Base-by-base conservation (phyloP, 2,888 invertebrate genomes). In the Mechanitis mazaeus region DNA sequence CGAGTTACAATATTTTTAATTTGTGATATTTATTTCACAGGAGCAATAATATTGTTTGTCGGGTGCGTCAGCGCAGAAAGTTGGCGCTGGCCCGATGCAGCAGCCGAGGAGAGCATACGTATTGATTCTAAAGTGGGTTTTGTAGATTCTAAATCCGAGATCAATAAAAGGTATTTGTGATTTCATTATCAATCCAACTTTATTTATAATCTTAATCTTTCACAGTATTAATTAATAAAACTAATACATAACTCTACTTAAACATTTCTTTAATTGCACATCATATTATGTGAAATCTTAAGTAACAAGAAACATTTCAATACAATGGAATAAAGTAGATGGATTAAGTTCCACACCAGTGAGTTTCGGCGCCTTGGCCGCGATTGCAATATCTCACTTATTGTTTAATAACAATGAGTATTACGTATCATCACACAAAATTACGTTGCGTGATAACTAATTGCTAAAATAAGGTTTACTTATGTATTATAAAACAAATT, bases 91-190 rank as follows among this genome's bases (percentile, higher is more conserved):
- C 86, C 83, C 46, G 83, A 80, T 54, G 69, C 67, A 38, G 68
- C 61, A 2, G 61, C 64, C 12, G 73, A 77, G 1, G 72, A 75
- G 31, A 78, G 84, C 33, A 78, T 81, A 55, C 75, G 81, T 61
- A 80, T 89, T 60, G 88, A 87, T 75, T 78, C 78, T 69, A 87
- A 87, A 62, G 83, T 88, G 64, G 79, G 76, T 55, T 87, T 88
- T 72, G 66, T 73, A 12, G 86, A 86, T 59, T 67, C 55, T 12
- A 58, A 20, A 50, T 38, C 54, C 2, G 55, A 56, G 12, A 61
- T 46, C 45, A 59, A 38, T 56, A 65, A 59, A 47, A 61, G 64
- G 63, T 56, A 47, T 47, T 33, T 11, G 9, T 50, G n/a, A 31
- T 3, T 50, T 50, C 2, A 31, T 31, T 7, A 6, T 28, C 3